Conservation (phyloP, 2,113 vertebrate genomes). For the Lethenteron reissneri region DNA sequence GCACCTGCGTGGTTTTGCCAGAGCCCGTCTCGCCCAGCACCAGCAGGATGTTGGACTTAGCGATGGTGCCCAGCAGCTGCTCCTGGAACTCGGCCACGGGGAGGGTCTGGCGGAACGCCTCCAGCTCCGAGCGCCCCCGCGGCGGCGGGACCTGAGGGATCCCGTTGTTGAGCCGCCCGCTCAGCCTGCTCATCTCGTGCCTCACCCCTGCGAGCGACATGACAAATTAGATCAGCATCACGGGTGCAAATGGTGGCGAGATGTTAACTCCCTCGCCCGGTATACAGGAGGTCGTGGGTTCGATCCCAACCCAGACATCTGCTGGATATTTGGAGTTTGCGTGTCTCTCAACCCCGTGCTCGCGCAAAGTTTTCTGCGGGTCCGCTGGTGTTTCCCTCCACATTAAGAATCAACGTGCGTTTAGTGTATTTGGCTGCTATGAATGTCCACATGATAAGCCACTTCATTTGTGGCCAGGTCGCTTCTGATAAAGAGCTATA, state of each 20-base stretch:
- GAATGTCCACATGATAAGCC: no score
- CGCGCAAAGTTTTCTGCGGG: no score
- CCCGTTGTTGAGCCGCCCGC: constrained; percentile 43
- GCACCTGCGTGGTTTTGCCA: constrained; percentile 89
- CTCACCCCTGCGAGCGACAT: background rate
- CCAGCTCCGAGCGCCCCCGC: constrained; percentile 47
- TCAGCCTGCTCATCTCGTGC: constrained; percentile 36
- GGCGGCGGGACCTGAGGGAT: constrained; percentile 54
- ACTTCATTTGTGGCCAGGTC: no score
- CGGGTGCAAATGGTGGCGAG: background rate
- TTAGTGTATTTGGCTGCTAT: no score
- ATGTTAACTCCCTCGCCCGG: background rate
- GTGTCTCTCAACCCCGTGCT: no score
- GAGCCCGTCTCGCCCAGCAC: constrained; percentile 83
- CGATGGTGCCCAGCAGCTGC: constrained; percentile 55
- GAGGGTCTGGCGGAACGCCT: constrained; percentile 45
- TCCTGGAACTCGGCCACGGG: constrained; percentile 50
- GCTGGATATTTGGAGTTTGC: no score
- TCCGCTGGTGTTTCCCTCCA: no score
- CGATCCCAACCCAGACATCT: background rate
- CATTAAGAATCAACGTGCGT: no score
- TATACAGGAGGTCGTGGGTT: background rate
- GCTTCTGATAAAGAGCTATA: no score
- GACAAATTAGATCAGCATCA: background rate
- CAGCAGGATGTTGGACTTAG: constrained; percentile 52